phyloP scores from a whole-genome alignment of 2,113 vertebrate species.

The Pavo muticus region DNA sequence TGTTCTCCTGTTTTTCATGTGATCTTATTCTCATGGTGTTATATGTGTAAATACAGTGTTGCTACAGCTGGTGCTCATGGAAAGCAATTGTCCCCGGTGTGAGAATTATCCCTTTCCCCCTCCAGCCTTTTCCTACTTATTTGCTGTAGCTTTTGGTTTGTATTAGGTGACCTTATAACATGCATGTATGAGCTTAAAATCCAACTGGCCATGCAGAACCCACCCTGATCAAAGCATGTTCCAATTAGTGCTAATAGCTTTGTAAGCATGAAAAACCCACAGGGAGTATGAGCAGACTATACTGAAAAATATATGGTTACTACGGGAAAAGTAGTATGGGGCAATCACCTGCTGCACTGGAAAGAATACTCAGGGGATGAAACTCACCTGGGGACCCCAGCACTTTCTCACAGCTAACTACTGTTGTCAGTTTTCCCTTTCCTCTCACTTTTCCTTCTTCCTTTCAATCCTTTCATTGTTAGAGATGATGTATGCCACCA shows the following conservation, averaged over 20 bases:
- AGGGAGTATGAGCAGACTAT: neutral
- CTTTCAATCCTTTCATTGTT: neutral
- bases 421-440: neutral
- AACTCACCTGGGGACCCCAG: neutral
- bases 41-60: neutral
- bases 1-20: neutral
- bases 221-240: neutral
- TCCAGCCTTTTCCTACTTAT: neutral
- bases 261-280: neutral
- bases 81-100: neutral
- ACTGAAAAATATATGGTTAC: neutral
- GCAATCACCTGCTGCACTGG: neutral
- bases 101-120: neutral
- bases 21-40: neutral
- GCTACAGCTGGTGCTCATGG: neutral
- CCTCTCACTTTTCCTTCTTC: neutral
- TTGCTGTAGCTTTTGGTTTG: neutral
- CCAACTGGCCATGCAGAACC: neutral
- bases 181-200: neutral
- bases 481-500: neutral
- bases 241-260: neutral
- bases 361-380: neutral
- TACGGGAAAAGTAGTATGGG: neutral
- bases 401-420: neutral
- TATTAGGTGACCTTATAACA: neutral